Evolutionary conservation across 2,113 vertebrate species (phyloP), one percentile per base, ranked within the genome.

Genomic region (Daphoenositta chrysoptera): DNA sequence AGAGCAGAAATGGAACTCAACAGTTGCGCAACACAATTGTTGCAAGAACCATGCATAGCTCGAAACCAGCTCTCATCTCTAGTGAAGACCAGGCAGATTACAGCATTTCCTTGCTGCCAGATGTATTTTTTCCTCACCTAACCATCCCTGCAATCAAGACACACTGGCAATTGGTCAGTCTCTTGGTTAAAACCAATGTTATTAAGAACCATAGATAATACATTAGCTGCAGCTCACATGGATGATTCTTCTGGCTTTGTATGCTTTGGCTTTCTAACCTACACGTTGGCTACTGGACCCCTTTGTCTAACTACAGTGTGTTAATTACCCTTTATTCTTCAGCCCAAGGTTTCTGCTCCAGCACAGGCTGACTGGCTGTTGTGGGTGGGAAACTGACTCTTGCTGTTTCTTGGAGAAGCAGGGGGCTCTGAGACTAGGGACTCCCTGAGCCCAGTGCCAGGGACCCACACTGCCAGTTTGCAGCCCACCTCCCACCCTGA

Each of bases 401-500:
- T 39, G 10, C 16, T 75, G 35, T 12, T 78, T 15, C 26, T 33
- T 7, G 0, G 5, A 84, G 28, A 42, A 73, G n/a, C 17, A 45
- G n/a, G 17, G 23, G 17, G 1, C 15, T 77, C 37, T 71, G 48
- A 63, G 28, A 39, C 3, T 11, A 10, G 7, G 13, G 17, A 4
- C 6, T 39, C 21, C 44, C 15, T 5, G 24, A 35, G 10, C 22
- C 7, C 57, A 19, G 9, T 3, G 2, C 16, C 45, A 4, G 2
- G 31, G 12, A 53, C 13, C 21, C 1, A 1, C 0, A 0, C 1
- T 53, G 28, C 22, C 27, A 6, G 5, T 40, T 40, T 39, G 17
- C 42, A 85, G 24, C 35, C 18, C 42, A 19, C 1, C 18, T 77
- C n/a, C 30, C 11, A 7, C 7, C 8, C 7, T 31, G 20, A 64